Base-by-base conservation (phyloP, 2,797 vertebrate genomes). In the Fistularia tabacaria region DNA sequence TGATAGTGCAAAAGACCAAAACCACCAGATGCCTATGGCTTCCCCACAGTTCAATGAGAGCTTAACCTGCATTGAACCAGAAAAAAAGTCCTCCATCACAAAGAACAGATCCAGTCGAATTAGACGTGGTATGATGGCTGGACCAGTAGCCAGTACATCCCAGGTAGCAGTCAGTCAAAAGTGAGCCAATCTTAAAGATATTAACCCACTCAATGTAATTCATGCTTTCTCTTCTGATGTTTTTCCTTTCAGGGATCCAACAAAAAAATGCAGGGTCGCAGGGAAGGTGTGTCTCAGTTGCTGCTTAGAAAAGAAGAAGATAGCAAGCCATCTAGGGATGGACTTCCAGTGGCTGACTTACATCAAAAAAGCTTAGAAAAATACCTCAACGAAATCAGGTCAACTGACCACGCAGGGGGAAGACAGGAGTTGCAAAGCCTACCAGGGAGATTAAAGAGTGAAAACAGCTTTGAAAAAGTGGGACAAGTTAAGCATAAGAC, bases 71-170 rank as follows among this genome's bases (percentile, higher is more conserved):
- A 64, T 44, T 59, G 78, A 82, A 39, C 15, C 51, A 38, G 79
- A 73, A 54, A 83, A 63, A 66, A 79, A 68, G 44, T 25, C 49
- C 37, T 46, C 38, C 7, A 51, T 44, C 38, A 73, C 73, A 14
- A 91, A 64, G 57, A 76, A 74, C 36, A 92, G 84, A 80, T 73
- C 79, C 14, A 88, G 89, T 75, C 90, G 91, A 41, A 76, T 89
- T 0, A 85, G 89, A 73, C 90, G 88, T 66, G 93, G 92, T 62
- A 89, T 94, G 89, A 92, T 94, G 92, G 64, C 91, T 1, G 93
- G 91, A 47, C 93, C 94, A 0, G 62, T 85, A 1, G 71, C 89
- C 37, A 91, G 73, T 54, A 85, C 80, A n/a, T 49, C 85, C 12
- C 93, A 94, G 94, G 96, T 97, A 46, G 11, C 10, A 41, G 10